A percentile compares a stretch with the other conserved stretches of the same genome.
Conservation (phyloP, 1,140 invertebrate species). For the Bombus terrestris region DNA sequence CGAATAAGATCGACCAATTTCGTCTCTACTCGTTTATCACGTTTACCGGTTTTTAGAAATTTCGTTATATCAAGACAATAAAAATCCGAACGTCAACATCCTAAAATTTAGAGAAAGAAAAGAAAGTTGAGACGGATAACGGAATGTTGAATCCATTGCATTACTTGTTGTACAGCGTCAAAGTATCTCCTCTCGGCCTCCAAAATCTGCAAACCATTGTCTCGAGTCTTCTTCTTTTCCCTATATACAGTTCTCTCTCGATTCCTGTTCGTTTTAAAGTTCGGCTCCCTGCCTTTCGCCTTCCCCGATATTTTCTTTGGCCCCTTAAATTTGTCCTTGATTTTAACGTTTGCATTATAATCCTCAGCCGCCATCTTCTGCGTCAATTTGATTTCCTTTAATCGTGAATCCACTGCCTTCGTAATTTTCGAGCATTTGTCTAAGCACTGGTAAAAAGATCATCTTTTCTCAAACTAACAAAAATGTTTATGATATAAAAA, state of each 20-base stretch:
- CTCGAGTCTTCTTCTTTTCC: constrained; percentile 25
- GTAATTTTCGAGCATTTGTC: constrained; percentile 47
- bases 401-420: constrained; percentile 50
- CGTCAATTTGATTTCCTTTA: constrained; percentile 58
- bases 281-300: not conserved
- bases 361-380: not conserved
- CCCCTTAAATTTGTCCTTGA: not conserved
- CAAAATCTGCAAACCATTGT: constrained; percentile 18
- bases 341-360: not conserved
- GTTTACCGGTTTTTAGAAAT: not conserved
- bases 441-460: constrained; percentile 22
- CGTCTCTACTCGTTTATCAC: no score
- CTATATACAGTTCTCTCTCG: not conserved
- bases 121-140: not conserved
- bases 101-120: not conserved
- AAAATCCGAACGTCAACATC: not conserved
- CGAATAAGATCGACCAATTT: no score
- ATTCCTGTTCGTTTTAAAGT: not conserved
- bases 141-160: not conserved
- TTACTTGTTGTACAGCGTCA: constrained; percentile 53
- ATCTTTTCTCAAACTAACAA: not conserved
- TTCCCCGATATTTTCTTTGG: not conserved
- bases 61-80: not conserved
- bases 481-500: no score
- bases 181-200: constrained; percentile 46